phyloP scores from a whole-genome alignment of 1,140 invertebrate species.

The Liolophura sinensis region DNA sequence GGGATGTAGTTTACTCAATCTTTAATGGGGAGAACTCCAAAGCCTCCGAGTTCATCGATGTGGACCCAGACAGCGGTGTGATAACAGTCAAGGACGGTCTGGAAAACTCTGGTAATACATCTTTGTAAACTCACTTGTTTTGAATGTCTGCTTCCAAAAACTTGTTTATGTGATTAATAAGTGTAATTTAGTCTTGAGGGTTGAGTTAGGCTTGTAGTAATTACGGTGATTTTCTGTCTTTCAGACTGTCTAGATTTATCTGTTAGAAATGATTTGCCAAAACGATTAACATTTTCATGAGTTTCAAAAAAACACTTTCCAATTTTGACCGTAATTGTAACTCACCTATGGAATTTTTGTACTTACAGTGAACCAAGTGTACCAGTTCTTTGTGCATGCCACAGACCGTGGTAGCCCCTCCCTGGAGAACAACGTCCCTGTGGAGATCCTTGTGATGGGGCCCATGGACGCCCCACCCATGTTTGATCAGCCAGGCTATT shows the following conservation, averaged over 20 bases:
- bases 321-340: too few species aligned
- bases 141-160: background rate
- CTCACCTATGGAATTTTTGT: too few species aligned
- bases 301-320: too few species aligned
- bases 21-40: conserved; percentile 39
- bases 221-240: too few species aligned
- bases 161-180: too few species aligned
- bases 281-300: too few species aligned
- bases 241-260: too few species aligned
- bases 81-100: conserved; percentile 31
- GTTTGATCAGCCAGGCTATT: conserved; percentile 70
- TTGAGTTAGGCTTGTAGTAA: too few species aligned
- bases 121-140: background rate
- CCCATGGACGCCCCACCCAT: conserved; percentile 71
- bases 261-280: too few species aligned
- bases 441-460: conserved; percentile 77
- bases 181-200: too few species aligned
- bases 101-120: conserved; percentile 15
- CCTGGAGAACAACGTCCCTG: conserved; percentile 76
- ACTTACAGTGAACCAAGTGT: conserved; percentile 74
- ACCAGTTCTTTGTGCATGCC: conserved; percentile 88
- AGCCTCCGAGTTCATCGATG: conserved; percentile 28
- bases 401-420: conserved; percentile 74
- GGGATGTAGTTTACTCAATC: conserved; percentile 74
- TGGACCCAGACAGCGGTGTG: conserved; percentile 35